phyloP scores from a whole-genome alignment of 2,888 invertebrate species.

The Microctonus aethiopoides region DNA sequence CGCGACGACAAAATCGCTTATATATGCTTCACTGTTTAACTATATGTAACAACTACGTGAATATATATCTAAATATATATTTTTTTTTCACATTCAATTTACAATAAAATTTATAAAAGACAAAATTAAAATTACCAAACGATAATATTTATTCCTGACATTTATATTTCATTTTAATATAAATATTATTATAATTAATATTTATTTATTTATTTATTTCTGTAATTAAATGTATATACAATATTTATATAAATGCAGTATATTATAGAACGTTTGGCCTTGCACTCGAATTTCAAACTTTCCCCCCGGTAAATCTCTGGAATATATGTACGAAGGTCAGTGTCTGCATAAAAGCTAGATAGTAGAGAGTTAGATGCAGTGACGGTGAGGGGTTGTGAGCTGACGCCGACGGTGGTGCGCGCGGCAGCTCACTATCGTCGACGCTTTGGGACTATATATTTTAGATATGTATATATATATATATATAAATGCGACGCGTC shows the following conservation, averaged over 20 bases:
- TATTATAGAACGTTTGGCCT: slow-evolving; percentile 58
- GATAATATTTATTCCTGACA: too few relatives aligned
- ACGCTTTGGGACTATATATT: slow-evolving; percentile 12
- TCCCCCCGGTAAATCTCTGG: slow-evolving; percentile 55
- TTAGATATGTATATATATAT: background rate
- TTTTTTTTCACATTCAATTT: background rate
- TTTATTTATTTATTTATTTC: background rate
- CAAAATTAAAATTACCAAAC: too few relatives aligned
- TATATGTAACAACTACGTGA: slow-evolving; percentile 14
- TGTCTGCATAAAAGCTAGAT: slow-evolving; percentile 64
- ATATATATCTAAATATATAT: slow-evolving; percentile 29
- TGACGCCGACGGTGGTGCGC: slow-evolving; percentile 32
- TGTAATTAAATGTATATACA: background rate
- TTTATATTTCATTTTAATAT: too few relatives aligned
- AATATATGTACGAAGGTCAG: slow-evolving; percentile 61
- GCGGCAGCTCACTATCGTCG: slow-evolving; percentile 31
- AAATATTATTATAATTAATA: background rate
- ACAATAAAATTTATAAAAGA: too few relatives aligned
- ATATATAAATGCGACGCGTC: background rate
- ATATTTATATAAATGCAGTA: background rate
- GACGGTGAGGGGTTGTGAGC: slow-evolving; percentile 29
- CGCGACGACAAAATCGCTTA: slow-evolving; percentile 8
- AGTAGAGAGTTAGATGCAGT: slow-evolving; percentile 34
- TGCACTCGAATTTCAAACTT: slow-evolving; percentile 66
- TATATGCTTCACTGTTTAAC: slow-evolving; percentile 6